Evolutionary conservation across 2,113 vertebrate species (phyloP).

Genomic region (Gallinago paraguaiae): DNA sequence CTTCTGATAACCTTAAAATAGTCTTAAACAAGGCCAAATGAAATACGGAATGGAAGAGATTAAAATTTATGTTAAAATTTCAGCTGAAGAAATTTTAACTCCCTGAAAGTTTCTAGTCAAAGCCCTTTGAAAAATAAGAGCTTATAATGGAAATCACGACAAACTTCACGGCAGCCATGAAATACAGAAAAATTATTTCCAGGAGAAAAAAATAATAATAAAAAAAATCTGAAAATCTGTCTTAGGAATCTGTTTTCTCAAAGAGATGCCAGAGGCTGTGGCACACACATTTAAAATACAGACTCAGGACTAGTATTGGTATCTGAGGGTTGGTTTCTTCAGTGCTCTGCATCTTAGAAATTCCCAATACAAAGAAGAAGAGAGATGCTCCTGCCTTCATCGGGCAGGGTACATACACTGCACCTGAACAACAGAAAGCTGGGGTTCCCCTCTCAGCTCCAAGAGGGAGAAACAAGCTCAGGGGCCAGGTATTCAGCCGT

Average conservation of each 20-base stretch:
- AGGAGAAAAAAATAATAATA: not conserved
- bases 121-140: slow-evolving; percentile 32
- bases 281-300: not conserved
- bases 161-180: not conserved
- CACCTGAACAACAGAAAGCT: not conserved
- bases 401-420: not conserved
- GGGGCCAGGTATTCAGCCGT: not conserved
- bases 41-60: not conserved
- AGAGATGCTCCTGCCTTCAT: not conserved
- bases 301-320: not conserved
- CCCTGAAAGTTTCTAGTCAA: slow-evolving; percentile 25
- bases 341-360: not conserved
- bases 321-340: not conserved
- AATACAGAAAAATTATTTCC: not conserved
- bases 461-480: not conserved
- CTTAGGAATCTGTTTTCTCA: not conserved
- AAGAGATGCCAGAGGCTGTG: not conserved
- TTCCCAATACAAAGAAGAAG: not conserved
- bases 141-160: not conserved
- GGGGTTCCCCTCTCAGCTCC: not conserved
- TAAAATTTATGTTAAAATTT: not conserved
- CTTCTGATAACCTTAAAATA: not conserved
- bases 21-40: not conserved
- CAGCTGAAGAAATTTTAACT: slow-evolving; percentile 42
- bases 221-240: not conserved